Evolutionary conservation across 1,140 invertebrate species (phyloP).

Genomic region (Drosophila trapezifrons): DNA sequence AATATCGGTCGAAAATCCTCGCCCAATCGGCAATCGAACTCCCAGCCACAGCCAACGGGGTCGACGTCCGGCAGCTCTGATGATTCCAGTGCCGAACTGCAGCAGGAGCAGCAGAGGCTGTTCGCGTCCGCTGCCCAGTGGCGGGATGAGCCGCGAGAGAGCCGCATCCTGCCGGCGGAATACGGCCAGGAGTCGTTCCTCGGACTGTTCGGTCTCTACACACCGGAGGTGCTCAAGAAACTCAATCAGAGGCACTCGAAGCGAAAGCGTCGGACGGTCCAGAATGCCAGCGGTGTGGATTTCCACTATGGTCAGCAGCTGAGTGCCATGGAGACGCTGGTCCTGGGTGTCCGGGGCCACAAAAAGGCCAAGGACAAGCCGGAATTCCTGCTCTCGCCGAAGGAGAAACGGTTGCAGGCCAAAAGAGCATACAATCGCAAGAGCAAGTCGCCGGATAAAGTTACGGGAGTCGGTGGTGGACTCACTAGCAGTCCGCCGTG

Average conservation of each 20-base stretch:
- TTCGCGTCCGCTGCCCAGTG: slow-evolving; percentile 60
- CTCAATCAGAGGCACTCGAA: slow-evolving; percentile 78
- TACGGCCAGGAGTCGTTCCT: slow-evolving; percentile 79
- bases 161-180: slow-evolving; percentile 55
- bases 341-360: slow-evolving; percentile 52
- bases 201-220: slow-evolving; percentile 69
- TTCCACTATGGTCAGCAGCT: slow-evolving; percentile 82
- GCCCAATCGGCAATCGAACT: slow-evolving; percentile 3
- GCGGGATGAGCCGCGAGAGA: slow-evolving; percentile 67
- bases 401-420: slow-evolving; percentile 68
- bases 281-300: slow-evolving; percentile 74
- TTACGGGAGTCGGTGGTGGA: not conserved
- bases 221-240: slow-evolving; percentile 68
- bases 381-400: slow-evolving; percentile 70
- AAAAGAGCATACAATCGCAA: slow-evolving; percentile 59
- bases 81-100: slow-evolving; percentile 70
- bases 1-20: slow-evolving; percentile 22
- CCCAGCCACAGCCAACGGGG: not conserved
- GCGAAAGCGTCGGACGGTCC: slow-evolving; percentile 76
- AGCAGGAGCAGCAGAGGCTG: slow-evolving; percentile 61
- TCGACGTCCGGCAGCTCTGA: slow-evolving; percentile 52
- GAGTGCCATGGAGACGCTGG: slow-evolving; percentile 59
- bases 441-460: slow-evolving; percentile 59
- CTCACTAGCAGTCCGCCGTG: not conserved
- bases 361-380: slow-evolving; percentile 67